Evolutionary conservation across 2,888 invertebrate species (phyloP), one percentile per base, ranked within the genome.

Genomic region (Ophioninae sp.): DNA sequence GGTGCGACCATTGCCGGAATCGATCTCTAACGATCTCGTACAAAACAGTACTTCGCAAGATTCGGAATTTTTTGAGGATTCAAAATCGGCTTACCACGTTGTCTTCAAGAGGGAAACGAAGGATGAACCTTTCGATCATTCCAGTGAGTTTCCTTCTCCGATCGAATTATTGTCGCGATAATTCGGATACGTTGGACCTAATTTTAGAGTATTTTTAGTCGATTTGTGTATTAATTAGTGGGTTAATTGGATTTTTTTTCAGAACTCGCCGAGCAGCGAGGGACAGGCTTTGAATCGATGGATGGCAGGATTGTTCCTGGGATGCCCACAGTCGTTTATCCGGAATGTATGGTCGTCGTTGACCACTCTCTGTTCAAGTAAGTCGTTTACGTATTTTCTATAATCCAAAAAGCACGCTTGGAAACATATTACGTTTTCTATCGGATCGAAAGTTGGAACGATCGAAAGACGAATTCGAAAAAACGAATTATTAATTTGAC

Each of bases 311-410:
- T 23, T 23, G 3, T 17, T 13, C 13, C 22, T 23, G 1, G 10
- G 5, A 2, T 74, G 10, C 80, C 80, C 1, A 13, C 13, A 0
- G 74, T 80, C 9, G 30, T 80, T n/a, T 80, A 68, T 56, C 80
- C 80, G 39, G 74, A 80, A 74, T 30, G 74, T 8, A 69, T 80
- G 74, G 74, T 80, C 10, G 74, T 80, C 22, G 37, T 80, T 13
- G 80, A 80, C 68, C 39, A 59, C 37, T 17, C 44, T 44, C 61
- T 68, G 10, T 74, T 51, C 30, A 22, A 6, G 80, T 74, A 13
- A 61, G 61, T 72, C 37, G 9, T 41, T 51, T 44, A 23, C 2
- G 20, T 59, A 20, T 22, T 30, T 17, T 65, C 39, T 17, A 51
- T 51, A 10, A 17, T 51, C 13, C 0, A 5, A 17, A 51, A 5